Conservation (phyloP, 1,140 invertebrate genomes). For the Vanessa tameamea region DNA sequence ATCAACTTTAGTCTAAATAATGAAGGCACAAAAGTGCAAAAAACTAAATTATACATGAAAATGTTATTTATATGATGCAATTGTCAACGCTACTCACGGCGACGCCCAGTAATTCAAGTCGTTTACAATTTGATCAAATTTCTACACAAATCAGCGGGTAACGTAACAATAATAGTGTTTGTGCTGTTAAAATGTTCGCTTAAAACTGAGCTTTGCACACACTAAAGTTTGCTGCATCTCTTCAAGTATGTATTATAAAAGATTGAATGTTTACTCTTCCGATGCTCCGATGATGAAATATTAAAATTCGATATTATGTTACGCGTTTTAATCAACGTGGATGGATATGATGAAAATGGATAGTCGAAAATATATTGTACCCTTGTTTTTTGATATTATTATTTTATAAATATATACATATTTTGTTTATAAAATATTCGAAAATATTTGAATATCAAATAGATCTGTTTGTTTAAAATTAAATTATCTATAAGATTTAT, state of each 20-base stretch:
- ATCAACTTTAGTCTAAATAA: too few species aligned
- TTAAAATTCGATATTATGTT: conserved; percentile 26
- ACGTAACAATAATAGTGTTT: conserved; percentile 12
- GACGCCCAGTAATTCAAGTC: background rate
- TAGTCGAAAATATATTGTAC: background rate
- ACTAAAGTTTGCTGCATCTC: conserved; percentile 3
- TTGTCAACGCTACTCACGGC: too few species aligned
- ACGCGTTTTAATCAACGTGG: conserved; percentile 23
- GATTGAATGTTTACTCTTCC: conserved; percentile 19
- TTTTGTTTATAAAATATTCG: background rate
- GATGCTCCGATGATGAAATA: conserved; percentile 20
- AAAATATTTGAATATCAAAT: too few species aligned
- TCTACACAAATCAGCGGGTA: conserved; percentile 4
- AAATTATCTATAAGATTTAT: too few species aligned
- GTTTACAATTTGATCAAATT: background rate
- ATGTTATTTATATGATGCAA: background rate
- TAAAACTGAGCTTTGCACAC: conserved; percentile 1
- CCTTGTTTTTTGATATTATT: background rate
- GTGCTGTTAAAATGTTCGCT: conserved; percentile 24
- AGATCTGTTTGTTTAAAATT: too few species aligned
- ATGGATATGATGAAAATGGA: too few species aligned
- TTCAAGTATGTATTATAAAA: conserved; percentile 12
- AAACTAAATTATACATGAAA: too few species aligned
- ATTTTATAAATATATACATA: background rate
- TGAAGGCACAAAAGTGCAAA: too few species aligned